Conservation (phyloP, 1,140 invertebrate genomes). For the Listronotus oregonensis region DNA sequence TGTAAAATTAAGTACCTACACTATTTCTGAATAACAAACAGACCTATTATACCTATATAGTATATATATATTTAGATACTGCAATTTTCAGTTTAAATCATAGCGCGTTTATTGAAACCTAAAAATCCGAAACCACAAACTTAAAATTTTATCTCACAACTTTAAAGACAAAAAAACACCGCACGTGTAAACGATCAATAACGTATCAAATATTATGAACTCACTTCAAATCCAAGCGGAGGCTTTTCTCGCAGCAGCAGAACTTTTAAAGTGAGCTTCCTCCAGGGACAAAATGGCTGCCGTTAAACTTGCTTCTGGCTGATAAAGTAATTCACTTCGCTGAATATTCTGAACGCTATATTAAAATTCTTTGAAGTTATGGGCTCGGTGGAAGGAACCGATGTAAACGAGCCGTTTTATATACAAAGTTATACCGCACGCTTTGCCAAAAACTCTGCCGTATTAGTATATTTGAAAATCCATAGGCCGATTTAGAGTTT, state of each 20-base stretch:
- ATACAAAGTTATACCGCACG: conserved; percentile 27
- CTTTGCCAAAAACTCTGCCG: conserved; percentile 1
- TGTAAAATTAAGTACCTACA: too few relatives aligned
- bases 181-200: conserved; percentile 15
- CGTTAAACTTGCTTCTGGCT: not conserved
- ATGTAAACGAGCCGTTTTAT: conserved; percentile 38
- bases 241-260: conserved; percentile 21
- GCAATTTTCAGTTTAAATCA: too few relatives aligned
- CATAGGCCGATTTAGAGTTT: conserved; percentile 1
- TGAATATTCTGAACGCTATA: conserved; percentile 31
- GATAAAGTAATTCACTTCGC: conserved; percentile 27
- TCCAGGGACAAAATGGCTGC: conserved; percentile 32
- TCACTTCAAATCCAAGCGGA: conserved; percentile 25
- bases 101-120: too few relatives aligned
- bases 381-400: conserved; percentile 26
- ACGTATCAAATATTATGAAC: conserved; percentile 32
- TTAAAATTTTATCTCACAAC: not conserved
- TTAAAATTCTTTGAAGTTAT: conserved; percentile 35
- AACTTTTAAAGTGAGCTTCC: conserved; percentile 33
- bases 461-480: not conserved
- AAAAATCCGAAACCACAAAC: not conserved
- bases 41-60: too few relatives aligned
- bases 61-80: too few relatives aligned
- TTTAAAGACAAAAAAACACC: conserved; percentile 7
- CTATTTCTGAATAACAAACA: too few relatives aligned